A percentile compares a stretch with the other conserved stretches of the same genome.
Conservation (phyloP, 2,797 vertebrate species). For the Urocyon cinereoargenteus region DNA sequence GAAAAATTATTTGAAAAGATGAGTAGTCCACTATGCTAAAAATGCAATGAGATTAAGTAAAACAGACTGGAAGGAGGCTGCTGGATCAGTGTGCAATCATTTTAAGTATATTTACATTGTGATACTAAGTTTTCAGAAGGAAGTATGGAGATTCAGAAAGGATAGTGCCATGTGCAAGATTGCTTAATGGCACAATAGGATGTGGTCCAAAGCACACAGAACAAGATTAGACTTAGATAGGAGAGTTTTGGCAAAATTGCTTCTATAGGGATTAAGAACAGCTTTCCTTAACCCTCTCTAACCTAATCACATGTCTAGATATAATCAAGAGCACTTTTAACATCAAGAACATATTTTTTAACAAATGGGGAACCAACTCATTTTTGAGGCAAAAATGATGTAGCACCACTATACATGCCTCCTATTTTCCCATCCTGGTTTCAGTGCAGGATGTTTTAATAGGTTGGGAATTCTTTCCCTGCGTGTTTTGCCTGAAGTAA, state of each 20-base stretch:
- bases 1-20: background rate
- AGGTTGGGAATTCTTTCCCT: background rate
- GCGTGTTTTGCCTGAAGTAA: background rate
- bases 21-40: background rate
- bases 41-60: background rate
- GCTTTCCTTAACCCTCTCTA: background rate
- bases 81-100: accelerated
- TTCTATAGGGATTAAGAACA: background rate
- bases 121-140: background rate
- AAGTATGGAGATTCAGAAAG: background rate
- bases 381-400: background rate
- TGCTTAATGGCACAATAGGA: background rate
- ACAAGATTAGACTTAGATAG: background rate
- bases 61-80: background rate
- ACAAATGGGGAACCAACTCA: background rate
- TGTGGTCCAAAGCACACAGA: background rate
- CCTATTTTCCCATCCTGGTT: background rate
- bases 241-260: background rate
- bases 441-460: background rate
- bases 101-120: no score
- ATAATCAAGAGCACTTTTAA: background rate
- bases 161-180: no score
- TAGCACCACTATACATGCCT: background rate
- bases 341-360: background rate
- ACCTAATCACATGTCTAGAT: background rate